phyloP scores from a whole-genome alignment of 2,113 vertebrate species.

The Steatornis caripensis region DNA sequence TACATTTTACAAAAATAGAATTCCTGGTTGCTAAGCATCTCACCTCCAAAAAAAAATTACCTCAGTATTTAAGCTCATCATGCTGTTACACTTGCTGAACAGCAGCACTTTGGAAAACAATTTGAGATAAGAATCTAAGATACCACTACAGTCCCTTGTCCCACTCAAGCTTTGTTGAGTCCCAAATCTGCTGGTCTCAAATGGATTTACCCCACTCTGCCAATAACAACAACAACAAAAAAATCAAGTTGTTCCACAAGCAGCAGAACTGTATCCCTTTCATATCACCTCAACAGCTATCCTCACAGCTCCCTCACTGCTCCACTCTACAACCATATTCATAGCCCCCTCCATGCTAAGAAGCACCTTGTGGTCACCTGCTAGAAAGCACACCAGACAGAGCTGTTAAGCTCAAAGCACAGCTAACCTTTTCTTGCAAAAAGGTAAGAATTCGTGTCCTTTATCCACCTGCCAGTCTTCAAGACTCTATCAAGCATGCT shows the following conservation, averaged over 20 bases:
- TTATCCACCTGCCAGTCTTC: background rate
- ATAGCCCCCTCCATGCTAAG: background rate
- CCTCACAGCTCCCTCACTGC: background rate
- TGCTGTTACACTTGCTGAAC: background rate
- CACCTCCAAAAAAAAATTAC: background rate
- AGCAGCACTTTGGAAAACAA: background rate
- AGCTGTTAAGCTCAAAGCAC: background rate
- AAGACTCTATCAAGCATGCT: background rate
- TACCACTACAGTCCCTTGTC: background rate
- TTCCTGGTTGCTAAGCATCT: slow-evolving; percentile 13
- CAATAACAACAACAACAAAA: background rate
- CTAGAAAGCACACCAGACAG: background rate
- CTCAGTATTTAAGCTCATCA: background rate
- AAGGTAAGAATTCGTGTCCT: background rate
- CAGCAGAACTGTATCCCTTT: background rate
- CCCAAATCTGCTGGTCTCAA: background rate
- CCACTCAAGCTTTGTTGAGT: too few species aligned
- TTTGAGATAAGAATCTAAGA: background rate
- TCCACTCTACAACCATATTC: background rate
- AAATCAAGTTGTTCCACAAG: background rate
- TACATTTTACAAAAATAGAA: background rate
- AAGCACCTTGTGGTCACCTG: background rate
- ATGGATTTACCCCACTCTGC: background rate
- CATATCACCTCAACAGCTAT: background rate
- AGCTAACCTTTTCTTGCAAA: background rate